Evolutionary conservation across 2,888 invertebrate genomes (phyloP), one percentile per base, ranked within the genome.

Genomic region (Omphaloscelis lunosa): DNA sequence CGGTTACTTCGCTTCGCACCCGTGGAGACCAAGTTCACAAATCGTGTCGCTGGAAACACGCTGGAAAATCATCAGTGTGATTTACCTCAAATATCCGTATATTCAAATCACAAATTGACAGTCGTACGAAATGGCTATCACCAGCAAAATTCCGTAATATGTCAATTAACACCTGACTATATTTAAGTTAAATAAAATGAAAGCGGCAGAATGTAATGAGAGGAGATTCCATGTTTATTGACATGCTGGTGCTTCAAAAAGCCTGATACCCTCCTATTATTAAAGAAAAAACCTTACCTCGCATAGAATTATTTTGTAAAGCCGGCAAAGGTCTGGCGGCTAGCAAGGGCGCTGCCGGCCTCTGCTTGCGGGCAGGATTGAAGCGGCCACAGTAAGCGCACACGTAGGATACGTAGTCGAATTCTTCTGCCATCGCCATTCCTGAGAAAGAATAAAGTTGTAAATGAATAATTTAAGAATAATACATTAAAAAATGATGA

Each of bases 351-450:
- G 98, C 98, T 61, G 97, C 96, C 1, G 99, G 99, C 56, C 98
- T 97, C 91, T 98, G 98, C 92, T 99, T 99, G 80, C 98, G 97
- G n/a, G 99, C 98, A 45, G 98, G 98, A 97, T 99, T 99, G 92
- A 98, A 97, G 53, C 97, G 97, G 78, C 97, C 98, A 94, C 99
- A 99, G 95, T 99, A 99, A 88, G 98, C 99, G 94, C 99, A 99
- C 71, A 98, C 97, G 95, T 98, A 99, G 66, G 98, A 98, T 82
- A 97, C 95, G 91, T 97, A 98, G 81, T 98, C 98, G 89, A 97
- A 98, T 90, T 98, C 98, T 86, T 98, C 98, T 69, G 97, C 96
- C 88, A 98, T 96, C 77, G 98, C 97, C 98, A 98, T 98, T 70
- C 98, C 98, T 98, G 91, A 0, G 59, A 34, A 41, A 27, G 4